phyloP scores from a whole-genome alignment of 2,888 invertebrate species.

The Mellilla xanthometata region DNA sequence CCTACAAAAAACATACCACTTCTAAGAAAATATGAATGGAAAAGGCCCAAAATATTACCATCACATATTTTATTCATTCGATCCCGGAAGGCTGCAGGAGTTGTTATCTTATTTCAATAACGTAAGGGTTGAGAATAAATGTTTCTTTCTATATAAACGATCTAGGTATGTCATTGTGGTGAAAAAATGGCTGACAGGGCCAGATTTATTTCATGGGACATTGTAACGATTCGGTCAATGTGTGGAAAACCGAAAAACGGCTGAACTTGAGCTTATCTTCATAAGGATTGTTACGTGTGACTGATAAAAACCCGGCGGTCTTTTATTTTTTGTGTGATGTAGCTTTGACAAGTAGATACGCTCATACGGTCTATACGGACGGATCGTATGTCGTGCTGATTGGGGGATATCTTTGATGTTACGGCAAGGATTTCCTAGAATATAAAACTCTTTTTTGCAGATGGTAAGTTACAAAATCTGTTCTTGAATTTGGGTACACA shows the following conservation, averaged over 20 bases:
- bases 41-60: slow-evolving; percentile 13
- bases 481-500: too few relatives aligned
- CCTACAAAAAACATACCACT: slow-evolving; percentile 1
- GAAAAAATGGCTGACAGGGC: slow-evolving; percentile 36
- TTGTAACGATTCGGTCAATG: slow-evolving; percentile 30
- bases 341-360: slow-evolving; percentile 1
- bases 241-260: slow-evolving; percentile 26
- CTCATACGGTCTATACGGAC: background rate
- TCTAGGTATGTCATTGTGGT: slow-evolving; percentile 23
- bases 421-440: too few relatives aligned
- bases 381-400: too few relatives aligned
- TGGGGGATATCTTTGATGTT: slow-evolving; percentile 3
- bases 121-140: slow-evolving; percentile 18
- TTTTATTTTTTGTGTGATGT: slow-evolving; percentile 13
- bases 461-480: too few relatives aligned
- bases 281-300: slow-evolving; percentile 23
- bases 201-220: slow-evolving; percentile 39
- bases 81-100: slow-evolving; percentile 1
- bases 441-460: too few relatives aligned
- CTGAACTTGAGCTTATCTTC: slow-evolving; percentile 28
- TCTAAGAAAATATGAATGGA: slow-evolving; percentile 7
- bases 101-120: slow-evolving; percentile 19
- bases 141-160: slow-evolving; percentile 1
- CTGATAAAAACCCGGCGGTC: slow-evolving; percentile 8
- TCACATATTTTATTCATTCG: slow-evolving; percentile 18